Evolutionary conservation across 53 echinoderm and acorn worm genomes (phyloP).

Genomic region (Hippasteria phrygiana): DNA sequence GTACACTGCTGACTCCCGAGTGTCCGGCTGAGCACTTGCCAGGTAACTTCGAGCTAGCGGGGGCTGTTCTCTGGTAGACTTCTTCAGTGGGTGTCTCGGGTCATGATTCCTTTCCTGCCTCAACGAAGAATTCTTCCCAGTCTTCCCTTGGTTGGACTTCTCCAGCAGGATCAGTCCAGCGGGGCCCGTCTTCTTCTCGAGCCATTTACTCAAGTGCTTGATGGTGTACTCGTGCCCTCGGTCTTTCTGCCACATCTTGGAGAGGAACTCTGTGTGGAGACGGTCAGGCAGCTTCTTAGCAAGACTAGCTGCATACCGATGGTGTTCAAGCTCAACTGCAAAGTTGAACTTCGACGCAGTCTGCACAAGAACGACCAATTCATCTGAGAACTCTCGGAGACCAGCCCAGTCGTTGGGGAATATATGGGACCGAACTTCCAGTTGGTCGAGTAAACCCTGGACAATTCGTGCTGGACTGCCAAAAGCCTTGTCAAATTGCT

Average conservation of each 20-base stretch:
- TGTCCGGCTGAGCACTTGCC: not conserved
- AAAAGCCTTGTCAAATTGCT: too few relatives aligned
- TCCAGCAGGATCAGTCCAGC: not conserved
- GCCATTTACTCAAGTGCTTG: not conserved
- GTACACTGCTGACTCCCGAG: not conserved
- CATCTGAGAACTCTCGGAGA: not conserved
- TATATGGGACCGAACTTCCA: too few relatives aligned
- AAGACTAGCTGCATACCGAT: not conserved
- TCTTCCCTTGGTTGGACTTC: constrained; percentile 9
- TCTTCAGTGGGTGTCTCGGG: not conserved
- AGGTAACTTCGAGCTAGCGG: not conserved
- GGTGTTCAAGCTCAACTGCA: constrained; percentile 9
- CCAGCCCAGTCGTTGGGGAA: not conserved
- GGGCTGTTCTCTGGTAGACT: not conserved
- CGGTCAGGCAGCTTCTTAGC: not conserved
- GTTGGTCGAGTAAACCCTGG: not conserved
- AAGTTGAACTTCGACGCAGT: constrained; percentile 12
- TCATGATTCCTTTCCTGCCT: not conserved
- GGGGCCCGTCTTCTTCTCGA: too few relatives aligned
- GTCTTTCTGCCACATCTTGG: constrained; percentile 1
- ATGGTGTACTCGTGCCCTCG: not conserved
- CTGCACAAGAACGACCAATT: not conserved
- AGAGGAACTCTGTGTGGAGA: not conserved
- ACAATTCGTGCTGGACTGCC: not conserved
- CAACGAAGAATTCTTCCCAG: not conserved